Evolutionary conservation across 2,888 invertebrate genomes (phyloP), one percentile per base, ranked within the genome.

Genomic region (Rotaria macrura): DNA sequence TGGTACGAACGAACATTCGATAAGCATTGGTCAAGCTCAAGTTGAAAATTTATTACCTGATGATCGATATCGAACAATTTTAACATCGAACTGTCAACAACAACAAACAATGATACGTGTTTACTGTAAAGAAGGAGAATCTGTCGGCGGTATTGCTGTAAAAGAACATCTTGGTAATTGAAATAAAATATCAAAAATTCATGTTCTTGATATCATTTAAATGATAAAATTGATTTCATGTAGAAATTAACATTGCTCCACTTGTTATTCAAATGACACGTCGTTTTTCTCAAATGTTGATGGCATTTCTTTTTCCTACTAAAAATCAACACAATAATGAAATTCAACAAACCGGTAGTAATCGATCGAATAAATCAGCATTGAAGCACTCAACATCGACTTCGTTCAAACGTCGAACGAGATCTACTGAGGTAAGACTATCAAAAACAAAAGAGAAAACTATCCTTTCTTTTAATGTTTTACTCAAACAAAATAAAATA

Each of bases 101-200:
- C 74, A 74, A 40, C 38, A 40, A 1, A 84, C 84, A 14, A 86
- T 86, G 86, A 47, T 86, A 23, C 34, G 86, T 14, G 74, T 86
- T 47, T 84, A 83, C 49, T 86, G 86, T 40, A 86, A 86, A 84
- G 86, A 86, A 83, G 40, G 83, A 65, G 87, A 84, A 83, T 86
- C 96, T 0, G 98, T 98, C 12, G 97, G 97, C n/a, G 99, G 99
- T 5, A 99, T 99, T 88, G 95, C 96, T 0, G 96, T 99, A 25
- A 99, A 98, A 91, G 98, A 99, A 90, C 97, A 97, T 91, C 74
- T 74, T 25, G 74, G 74, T 74, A 40, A 40, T 40, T 2, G 10
- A 40, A 17, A 40, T 9, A 40, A 74, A 23, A 23, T 9, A 23
- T 14, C 3, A 17, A 49, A 9, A 49, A 2, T 14, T 12, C 10